Evolutionary conservation across 2,113 vertebrate genomes (phyloP).

Genomic region (Cavia porcellus): DNA sequence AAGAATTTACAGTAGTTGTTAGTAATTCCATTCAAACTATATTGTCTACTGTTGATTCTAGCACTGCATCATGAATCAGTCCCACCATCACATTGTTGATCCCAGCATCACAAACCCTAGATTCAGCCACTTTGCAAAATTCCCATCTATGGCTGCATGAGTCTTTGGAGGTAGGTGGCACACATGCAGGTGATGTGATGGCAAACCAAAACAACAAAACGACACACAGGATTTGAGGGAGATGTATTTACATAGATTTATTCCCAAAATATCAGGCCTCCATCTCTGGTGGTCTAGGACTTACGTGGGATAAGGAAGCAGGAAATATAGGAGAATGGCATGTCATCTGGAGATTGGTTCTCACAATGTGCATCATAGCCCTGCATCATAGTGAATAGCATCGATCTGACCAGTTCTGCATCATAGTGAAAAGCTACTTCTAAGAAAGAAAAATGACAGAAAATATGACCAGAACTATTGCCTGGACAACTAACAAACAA

Average conservation of each 20-base stretch:
- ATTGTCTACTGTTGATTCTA: no score
- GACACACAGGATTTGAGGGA: neutral
- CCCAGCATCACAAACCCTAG: no score
- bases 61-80: no score
- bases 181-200: no score
- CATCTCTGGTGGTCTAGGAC: neutral
- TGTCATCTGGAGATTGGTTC: neutral
- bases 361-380: neutral
- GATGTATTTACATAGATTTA: neutral
- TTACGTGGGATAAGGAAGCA: neutral
- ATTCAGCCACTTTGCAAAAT: no score
- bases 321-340: neutral
- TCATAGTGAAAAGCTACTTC: neutral
- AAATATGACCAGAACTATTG: neutral
- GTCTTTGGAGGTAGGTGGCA: no score
- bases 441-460: neutral
- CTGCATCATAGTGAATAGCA: neutral
- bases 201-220: neutral
- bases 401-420: neutral
- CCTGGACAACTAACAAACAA: neutral
- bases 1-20: no score
- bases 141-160: no score
- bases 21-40: no score
- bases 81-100: no score
- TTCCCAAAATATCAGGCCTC: neutral